Percentiles rank a stretch among this genome's conserved stretches.
Evolutionary conservation across 2,797 vertebrate species (phyloP).

Genomic region (Micromesistius poutassou): DNA sequence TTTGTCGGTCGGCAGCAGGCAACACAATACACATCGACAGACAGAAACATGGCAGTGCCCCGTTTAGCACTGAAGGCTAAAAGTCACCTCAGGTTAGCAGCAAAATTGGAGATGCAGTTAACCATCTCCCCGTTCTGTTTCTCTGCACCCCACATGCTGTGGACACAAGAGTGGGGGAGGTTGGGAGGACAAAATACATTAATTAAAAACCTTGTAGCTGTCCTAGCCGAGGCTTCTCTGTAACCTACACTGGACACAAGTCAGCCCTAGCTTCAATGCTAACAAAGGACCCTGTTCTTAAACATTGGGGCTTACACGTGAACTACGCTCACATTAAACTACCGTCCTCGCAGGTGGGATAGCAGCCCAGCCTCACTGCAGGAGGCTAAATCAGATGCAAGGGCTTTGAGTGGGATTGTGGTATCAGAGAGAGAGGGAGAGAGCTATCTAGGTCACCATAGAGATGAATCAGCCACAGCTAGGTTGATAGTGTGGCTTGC

Average conservation of each 20-base stretch:
- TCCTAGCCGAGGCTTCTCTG: constrained; percentile 19
- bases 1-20: not conserved
- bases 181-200: constrained; percentile 43
- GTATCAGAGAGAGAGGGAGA: constrained; percentile 9
- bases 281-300: constrained; percentile 3
- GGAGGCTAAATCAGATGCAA: constrained; percentile 44
- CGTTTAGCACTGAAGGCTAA: constrained; percentile 36
- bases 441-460: constrained; percentile 62
- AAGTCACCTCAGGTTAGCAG: constrained; percentile 79
- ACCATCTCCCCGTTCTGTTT: constrained; percentile 77
- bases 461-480: constrained; percentile 57
- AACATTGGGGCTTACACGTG: not conserved
- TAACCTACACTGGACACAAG: not conserved
- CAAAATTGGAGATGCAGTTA: constrained; percentile 78
- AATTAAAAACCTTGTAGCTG: constrained; percentile 46
- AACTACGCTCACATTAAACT: not conserved
- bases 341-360: constrained; percentile 19
- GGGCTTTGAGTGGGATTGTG: constrained; percentile 43
- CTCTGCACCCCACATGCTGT: constrained; percentile 79
- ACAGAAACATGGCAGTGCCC: constrained; percentile 37
- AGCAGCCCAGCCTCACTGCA: constrained; percentile 31
- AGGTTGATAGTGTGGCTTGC: constrained; percentile 41
- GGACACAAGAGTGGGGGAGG: constrained; percentile 54
- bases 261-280: not conserved
- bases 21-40: constrained; percentile 30